Evolutionary conservation across 2,888 invertebrate genomes (phyloP), one percentile per base, ranked within the genome.

Genomic region (Pterobdella sp.): DNA sequence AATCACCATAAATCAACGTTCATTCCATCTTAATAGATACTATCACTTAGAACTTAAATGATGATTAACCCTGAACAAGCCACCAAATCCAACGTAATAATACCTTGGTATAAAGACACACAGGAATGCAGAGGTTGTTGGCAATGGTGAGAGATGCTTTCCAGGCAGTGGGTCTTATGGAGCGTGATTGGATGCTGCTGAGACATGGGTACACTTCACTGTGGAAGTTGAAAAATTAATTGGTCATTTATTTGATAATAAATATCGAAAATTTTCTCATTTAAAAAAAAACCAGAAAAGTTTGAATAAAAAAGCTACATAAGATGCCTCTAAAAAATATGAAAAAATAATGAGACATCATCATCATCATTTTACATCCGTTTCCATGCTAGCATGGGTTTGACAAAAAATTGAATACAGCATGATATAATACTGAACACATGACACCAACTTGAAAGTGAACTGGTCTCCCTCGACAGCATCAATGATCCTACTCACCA

Each of bases 181-280:
- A 80, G 14, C 81, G 77, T 7, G 81, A 78, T 76, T 82, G 82
- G 77, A 83, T 83, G 74, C 78, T 80, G 73, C 82, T 81, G 72
- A 90, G 83, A 74, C 88, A 87, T 22, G 85, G 85, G 78, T 89
- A 84, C 0, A 88, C 88, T 78, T 88, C 87, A 71, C 81, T 82
- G 79, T 66, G 84, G 71, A 42, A n/a, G 34, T 32, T 42, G 29
- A 52, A 32, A 22, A 34, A 70, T 22, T 1, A 31, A 65, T 65
- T 26, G 1, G 1, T 4, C 1, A 60, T 1, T 4, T 26, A 1
- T n/a, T 4, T 60, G 1, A 60, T 60, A n/a, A 29, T 4, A 4
- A 60, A 4, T 10, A 10, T 26, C 2, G 1, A 1, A 31, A 60
- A 60, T 60, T 0, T 1, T 7, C 31, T 60, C 31, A 31, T 31